A percentile compares a stretch with the other conserved stretches of the same genome.
These are phyloP conservation scores for Caloenas nicobarica DNA, from an alignment of 2,113 vertebrate species.

Conservation along the genomic window DNA sequence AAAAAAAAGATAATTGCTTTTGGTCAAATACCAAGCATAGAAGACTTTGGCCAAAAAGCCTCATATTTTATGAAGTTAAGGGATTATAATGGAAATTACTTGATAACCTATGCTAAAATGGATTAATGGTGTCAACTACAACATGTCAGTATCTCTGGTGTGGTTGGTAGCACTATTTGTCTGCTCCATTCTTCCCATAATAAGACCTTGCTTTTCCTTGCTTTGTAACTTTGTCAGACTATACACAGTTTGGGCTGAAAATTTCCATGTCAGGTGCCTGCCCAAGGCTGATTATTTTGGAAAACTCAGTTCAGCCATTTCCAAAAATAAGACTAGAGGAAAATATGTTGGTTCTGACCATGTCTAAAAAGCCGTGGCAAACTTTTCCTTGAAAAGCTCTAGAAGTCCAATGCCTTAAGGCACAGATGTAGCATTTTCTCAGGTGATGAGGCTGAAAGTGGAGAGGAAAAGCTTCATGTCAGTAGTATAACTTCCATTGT, in stretches of 20 bases:
- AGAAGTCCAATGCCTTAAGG: neutral
- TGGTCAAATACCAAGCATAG: neutral
- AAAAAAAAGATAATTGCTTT: neutral
- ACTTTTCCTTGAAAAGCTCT: constrained; percentile 26
- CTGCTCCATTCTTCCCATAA: neutral
- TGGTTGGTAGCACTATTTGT: neutral
- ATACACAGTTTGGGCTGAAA: constrained; percentile 20
- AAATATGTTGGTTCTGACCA: constrained; percentile 41
- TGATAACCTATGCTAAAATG: neutral
- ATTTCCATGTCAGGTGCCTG: constrained; percentile 45
- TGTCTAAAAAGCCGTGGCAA: constrained; percentile 34
- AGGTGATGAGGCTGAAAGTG: neutral
- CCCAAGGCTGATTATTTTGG: constrained; percentile 55
- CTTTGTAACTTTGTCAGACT: neutral
- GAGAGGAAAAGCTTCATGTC: neutral
- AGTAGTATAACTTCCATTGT: neutral
- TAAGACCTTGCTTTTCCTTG: neutral
- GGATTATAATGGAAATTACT: neutral
- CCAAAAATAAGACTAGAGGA: constrained; percentile 57
- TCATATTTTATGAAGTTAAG: neutral
- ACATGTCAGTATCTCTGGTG: neutral
- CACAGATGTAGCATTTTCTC: neutral
- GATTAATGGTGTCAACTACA: neutral
- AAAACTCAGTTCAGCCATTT: constrained; percentile 45
- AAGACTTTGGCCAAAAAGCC: neutral